Evolutionary conservation across 2,888 invertebrate genomes (phyloP), one percentile per base, ranked within the genome.

Genomic region (Epinotia bilunana): DNA sequence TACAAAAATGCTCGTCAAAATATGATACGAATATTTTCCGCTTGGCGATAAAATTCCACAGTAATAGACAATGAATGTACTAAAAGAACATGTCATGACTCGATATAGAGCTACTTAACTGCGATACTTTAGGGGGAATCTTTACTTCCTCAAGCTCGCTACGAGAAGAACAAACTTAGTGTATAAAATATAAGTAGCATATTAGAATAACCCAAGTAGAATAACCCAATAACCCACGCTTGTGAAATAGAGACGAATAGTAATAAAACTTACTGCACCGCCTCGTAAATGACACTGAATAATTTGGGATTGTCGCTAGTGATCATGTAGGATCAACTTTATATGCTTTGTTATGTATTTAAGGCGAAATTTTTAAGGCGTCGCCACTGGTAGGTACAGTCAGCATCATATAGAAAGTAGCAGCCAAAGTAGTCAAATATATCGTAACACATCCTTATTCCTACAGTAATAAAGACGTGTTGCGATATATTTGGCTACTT

Each of bases 301-400:
- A 62, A 71, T 71, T 71, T 55, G 62, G 61, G 55, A 63, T 55
- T 71, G 63, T 71, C 71, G 63, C 62, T 33, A 63, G 71, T 7
- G 11, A 71, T 55, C 20, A 63, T 63, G 20, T 16, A n/a, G 18
- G 63, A 9, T 62, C 46, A 63, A 63, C 71, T 39, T 63, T 49
- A 16, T 13, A 13, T 12, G 16, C 16, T 3, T 12, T 49, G 4
- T 13, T 13, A 2, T 7, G 33, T 33, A 33, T 4, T 6, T 33
- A 33, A n/a, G n/a, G n/a, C n/a, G n/a, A n/a, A n/a, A n/a, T n/a
- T n/a, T n/a, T n/a, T n/a, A n/a, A n/a, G n/a, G n/a, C n/a, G n/a
- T n/a, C n/a, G 3, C 20, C 20, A 20, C 20, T 20, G 20, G 20
- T 20, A 20, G 1, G 1, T 20, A 20, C 20, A 20, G 20, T 20